phyloP scores from a whole-genome alignment of 2,888 invertebrate genomes.

The Caenorhabditis imperialis region DNA sequence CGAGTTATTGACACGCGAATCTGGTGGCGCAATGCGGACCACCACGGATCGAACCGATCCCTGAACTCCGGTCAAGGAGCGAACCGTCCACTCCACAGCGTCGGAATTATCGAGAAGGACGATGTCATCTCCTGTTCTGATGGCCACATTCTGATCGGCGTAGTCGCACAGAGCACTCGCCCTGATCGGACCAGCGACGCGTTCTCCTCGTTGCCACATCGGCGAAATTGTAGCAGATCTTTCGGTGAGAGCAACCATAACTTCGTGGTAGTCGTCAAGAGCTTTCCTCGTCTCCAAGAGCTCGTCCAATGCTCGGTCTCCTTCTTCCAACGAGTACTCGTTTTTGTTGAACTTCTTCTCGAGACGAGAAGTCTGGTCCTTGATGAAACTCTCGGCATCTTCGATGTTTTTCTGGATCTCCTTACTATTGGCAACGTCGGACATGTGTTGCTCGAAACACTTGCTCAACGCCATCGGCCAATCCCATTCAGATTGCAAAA shows the following conservation, averaged over 20 bases:
- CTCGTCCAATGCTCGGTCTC: slow-evolving; percentile 91
- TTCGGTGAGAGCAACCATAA: slow-evolving; percentile 87
- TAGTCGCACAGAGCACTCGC: slow-evolving; percentile 95
- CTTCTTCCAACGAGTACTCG: slow-evolving; percentile 90
- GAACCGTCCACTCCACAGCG: slow-evolving; percentile 92
- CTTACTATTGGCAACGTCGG: slow-evolving; percentile 92
- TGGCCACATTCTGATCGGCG: slow-evolving; percentile 84
- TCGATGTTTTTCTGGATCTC: slow-evolving; percentile 91
- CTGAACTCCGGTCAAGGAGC: slow-evolving; percentile 88
- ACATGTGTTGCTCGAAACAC: slow-evolving; percentile 94
- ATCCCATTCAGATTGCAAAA: slow-evolving; percentile 98
- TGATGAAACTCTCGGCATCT: slow-evolving; percentile 93
- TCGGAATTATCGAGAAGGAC: slow-evolving; percentile 93
- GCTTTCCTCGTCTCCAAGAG: slow-evolving; percentile 86
- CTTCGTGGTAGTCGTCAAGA: slow-evolving; percentile 89
- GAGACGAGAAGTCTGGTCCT: slow-evolving; percentile 85
- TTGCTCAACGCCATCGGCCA: slow-evolving; percentile 95
- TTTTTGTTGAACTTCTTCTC: slow-evolving; percentile 94
- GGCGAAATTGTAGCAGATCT: slow-evolving; percentile 90
- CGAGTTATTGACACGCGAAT: slow-evolving; percentile 87
- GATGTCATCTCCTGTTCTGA: slow-evolving; percentile 84
- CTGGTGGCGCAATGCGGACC: slow-evolving; percentile 93
- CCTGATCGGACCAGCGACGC: slow-evolving; percentile 84
- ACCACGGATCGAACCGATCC: slow-evolving; percentile 86
- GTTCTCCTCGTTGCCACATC: slow-evolving; percentile 90